A percentile compares a stretch with the other conserved stretches of the same genome.
Evolutionary conservation across 2,113 vertebrate species (phyloP).

Genomic region (Speoplatyrhinus poulsoni): DNA sequence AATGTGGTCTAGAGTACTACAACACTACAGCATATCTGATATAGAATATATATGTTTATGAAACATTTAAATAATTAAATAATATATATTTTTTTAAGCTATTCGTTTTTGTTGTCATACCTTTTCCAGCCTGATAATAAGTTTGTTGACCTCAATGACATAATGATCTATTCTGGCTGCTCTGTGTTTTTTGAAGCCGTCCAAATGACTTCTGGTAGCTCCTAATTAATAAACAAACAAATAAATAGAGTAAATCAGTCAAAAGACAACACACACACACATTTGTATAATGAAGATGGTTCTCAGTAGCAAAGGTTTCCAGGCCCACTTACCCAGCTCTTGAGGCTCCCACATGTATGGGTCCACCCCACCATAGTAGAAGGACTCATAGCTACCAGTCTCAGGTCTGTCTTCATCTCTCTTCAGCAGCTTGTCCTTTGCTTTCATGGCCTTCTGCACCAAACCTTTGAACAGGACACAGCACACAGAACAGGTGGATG

Average conservation of each 20-base stretch:
- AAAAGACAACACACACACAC: background rate
- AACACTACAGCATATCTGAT: too few relatives aligned
- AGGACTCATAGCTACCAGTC: slow-evolving; percentile 86
- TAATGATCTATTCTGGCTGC: slow-evolving; percentile 97
- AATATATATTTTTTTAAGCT: too few relatives aligned
- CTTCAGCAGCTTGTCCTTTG: slow-evolving; percentile 92
- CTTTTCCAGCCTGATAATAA: slow-evolving; percentile 97
- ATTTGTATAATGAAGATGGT: too few relatives aligned
- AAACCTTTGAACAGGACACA: slow-evolving; percentile 73
- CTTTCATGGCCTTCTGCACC: slow-evolving; percentile 94
- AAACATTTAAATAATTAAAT: too few relatives aligned
- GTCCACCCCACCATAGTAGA: slow-evolving; percentile 93
- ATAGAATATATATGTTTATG: background rate
- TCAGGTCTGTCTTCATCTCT: slow-evolving; percentile 86
- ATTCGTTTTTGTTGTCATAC: slow-evolving; percentile 62
- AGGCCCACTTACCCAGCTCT: slow-evolving; percentile 85
- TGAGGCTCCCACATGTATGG: slow-evolving; percentile 98
- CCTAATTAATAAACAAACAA: slow-evolving; percentile 62
- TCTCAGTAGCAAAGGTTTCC: slow-evolving; percentile 1
- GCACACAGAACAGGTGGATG: background rate
- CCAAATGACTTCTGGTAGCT: slow-evolving; percentile 86
- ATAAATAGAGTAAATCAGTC: background rate
- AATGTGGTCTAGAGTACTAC: too few relatives aligned
- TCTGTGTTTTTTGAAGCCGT: slow-evolving; percentile 91
- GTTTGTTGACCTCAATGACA: slow-evolving; percentile 96